A percentile compares a stretch with the other conserved stretches of the same genome.
Evolutionary conservation across 2,113 vertebrate genomes (phyloP).

Genomic region (Brachyistius frenatus): DNA sequence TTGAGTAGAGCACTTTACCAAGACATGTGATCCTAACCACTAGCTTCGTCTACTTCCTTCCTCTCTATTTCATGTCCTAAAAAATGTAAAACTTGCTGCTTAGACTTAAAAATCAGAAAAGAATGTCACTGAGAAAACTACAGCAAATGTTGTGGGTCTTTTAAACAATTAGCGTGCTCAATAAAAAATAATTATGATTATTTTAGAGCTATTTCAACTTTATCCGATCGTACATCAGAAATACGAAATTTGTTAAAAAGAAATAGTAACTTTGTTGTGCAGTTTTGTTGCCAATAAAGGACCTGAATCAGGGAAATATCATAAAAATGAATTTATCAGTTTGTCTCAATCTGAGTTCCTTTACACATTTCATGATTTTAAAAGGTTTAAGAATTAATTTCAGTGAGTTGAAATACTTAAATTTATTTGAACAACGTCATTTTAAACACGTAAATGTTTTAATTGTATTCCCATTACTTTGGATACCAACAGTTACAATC

Average conservation of each 20-base stretch:
- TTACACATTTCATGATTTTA: neutral
- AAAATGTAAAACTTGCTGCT: neutral
- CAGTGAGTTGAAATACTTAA: neutral
- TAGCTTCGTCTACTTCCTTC: conserved; percentile 45
- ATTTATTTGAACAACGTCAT: neutral
- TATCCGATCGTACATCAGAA: neutral
- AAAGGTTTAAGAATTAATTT: neutral
- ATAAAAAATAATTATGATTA: neutral
- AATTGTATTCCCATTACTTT: fast-evolving
- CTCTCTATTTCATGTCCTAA: neutral
- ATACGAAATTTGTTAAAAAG: neutral
- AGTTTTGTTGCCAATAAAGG: neutral
- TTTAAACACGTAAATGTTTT: neutral
- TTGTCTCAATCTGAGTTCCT: fast-evolving
- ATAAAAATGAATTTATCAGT: neutral
- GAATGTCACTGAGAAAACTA: neutral
- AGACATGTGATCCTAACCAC: conserved; percentile 62
- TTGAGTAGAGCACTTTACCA: conserved; percentile 10
- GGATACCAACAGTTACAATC: neutral
- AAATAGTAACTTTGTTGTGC: no score
- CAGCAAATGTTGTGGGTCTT: neutral
- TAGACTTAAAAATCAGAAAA: neutral
- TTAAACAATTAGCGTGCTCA: neutral
- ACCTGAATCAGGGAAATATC: neutral
- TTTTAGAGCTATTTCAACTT: fast-evolving